Evolutionary conservation across 2,888 invertebrate genomes (phyloP).

Genomic region (Norana najaformis): DNA sequence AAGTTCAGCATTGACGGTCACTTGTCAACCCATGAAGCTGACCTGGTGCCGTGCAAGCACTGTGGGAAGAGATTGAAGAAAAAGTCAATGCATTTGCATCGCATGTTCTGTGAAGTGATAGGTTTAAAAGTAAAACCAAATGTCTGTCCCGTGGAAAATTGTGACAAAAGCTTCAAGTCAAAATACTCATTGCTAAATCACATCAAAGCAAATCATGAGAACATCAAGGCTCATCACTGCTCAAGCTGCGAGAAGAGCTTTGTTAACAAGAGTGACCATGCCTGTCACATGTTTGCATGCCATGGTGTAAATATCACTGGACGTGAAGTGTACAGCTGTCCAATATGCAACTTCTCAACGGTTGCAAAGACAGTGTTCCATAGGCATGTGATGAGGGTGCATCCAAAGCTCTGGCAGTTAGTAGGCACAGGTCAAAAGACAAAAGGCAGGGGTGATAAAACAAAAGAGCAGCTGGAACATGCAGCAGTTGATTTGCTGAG

Average conservation of each 20-base stretch:
- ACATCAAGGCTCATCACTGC: not conserved
- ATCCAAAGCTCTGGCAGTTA: constrained; percentile 7
- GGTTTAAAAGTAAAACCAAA: not conserved
- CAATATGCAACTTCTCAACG: not conserved
- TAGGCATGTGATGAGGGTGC: not conserved
- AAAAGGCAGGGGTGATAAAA: not conserved
- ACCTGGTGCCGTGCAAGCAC: not conserved
- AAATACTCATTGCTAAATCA: constrained; percentile 9
- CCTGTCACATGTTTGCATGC: constrained; percentile 15
- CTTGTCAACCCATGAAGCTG: not conserved
- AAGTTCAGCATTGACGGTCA: constrained; percentile 17
- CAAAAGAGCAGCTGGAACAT: not conserved
- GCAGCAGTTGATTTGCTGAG: not conserved
- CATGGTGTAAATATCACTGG: not conserved
- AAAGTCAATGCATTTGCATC: constrained; percentile 17
- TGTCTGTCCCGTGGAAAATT: constrained; percentile 10
- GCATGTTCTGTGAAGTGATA: not conserved
- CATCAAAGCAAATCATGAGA: not conserved
- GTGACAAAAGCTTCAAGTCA: constrained; percentile 24
- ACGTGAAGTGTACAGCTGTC: not conserved
- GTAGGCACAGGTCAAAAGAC: not conserved
- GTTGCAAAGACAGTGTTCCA: not conserved
- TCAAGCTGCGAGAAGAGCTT: not conserved
- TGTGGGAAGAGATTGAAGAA: constrained; percentile 23
- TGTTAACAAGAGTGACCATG: not conserved